Evolutionary conservation across 92 coral and sea anemone genomes (phyloP).

Genomic region (Bergia puertoricense): DNA sequence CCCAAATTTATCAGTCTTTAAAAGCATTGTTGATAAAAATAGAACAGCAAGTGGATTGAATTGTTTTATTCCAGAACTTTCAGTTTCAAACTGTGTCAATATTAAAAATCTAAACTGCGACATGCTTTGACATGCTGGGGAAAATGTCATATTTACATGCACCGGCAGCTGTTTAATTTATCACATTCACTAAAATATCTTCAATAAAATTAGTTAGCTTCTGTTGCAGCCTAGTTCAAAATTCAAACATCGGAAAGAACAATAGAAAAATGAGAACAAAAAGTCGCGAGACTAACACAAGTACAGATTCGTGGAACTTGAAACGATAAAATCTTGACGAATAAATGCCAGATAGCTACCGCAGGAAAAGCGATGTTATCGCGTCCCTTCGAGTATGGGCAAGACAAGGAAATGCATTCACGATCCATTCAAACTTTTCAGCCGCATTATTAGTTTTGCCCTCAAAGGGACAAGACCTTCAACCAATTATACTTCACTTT

Average conservation of each 20-base stretch:
- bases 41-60: background rate
- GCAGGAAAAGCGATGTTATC: no score
- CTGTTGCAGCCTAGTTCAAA: background rate
- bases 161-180: no score
- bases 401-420: no score
- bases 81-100: slow-evolving; percentile 11
- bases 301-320: background rate
- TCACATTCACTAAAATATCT: background rate
- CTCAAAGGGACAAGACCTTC: background rate
- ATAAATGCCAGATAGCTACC: background rate
- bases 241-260: background rate
- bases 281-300: background rate
- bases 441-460: no score
- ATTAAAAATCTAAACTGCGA: background rate
- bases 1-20: background rate
- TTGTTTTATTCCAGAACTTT: background rate
- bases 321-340: background rate
- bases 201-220: background rate
- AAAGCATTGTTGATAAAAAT: background rate
- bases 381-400: no score
- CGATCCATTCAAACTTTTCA: no score
- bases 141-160: background rate
- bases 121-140: background rate
- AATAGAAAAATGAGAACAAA: background rate
- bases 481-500: background rate